Percentiles rank a stretch among this genome's conserved stretches.
Evolutionary conservation across 2,113 vertebrate genomes (phyloP).

Genomic region (Chascanopsetta lugubris): DNA sequence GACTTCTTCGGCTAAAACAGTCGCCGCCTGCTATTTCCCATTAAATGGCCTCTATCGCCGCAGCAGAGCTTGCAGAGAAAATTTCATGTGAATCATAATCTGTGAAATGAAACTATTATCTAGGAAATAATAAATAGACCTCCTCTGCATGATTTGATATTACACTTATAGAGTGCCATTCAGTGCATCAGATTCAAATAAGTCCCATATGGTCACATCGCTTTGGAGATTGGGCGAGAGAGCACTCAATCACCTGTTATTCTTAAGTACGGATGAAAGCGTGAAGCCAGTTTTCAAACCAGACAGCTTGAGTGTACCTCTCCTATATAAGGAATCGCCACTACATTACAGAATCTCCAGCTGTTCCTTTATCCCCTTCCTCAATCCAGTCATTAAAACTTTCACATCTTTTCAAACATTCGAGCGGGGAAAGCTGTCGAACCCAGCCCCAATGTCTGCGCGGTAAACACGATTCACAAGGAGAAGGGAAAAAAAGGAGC

Average conservation of each 20-base stretch:
- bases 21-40: conserved; percentile 30
- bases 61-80: conserved; percentile 12
- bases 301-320: conserved; percentile 73
- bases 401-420: conserved; percentile 75
- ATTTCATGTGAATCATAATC: conserved; percentile 47
- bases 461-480: conserved; percentile 46
- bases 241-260: conserved; percentile 75
- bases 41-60: conserved; percentile 42
- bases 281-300: conserved; percentile 49
- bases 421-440: conserved; percentile 63
- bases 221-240: conserved; percentile 63
- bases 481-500: neutral
- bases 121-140: conserved; percentile 62
- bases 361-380: conserved; percentile 73
- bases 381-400: conserved; percentile 76
- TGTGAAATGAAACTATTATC: conserved; percentile 66
- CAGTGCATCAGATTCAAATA: conserved; percentile 59
- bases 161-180: conserved; percentile 47
- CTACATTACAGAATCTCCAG: conserved; percentile 74
- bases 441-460: conserved; percentile 34
- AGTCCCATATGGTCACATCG: conserved; percentile 73
- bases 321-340: conserved; percentile 71
- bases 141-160: conserved; percentile 59
- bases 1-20: conserved; percentile 23
- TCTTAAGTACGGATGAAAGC: conserved; percentile 67